Conservation (phyloP, 1,140 invertebrate genomes). For the Chironomus tepperi region DNA sequence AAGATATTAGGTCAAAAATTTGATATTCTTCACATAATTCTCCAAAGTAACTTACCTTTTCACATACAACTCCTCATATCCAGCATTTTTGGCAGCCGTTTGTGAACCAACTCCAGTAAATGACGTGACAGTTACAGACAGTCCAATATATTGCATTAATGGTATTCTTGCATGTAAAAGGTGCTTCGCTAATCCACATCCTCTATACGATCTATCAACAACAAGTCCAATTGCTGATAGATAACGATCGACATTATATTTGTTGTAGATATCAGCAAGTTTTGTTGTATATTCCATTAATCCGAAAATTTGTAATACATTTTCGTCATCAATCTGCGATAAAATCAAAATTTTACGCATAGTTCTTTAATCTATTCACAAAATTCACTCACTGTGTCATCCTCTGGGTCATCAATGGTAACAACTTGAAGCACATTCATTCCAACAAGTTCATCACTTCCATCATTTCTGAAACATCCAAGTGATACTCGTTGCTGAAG, state of each 20-base stretch:
- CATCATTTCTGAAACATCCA: neutral
- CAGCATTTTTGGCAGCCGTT: neutral
- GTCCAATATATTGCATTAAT: neutral
- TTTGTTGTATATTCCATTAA: neutral
- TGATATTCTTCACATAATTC: neutral
- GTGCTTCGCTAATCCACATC: neutral
- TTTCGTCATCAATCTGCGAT: neutral
- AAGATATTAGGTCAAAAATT: neutral
- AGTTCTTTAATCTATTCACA: neutral
- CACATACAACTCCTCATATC: neutral
- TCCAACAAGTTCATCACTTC: conserved; percentile 16
- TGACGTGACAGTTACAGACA: neutral
- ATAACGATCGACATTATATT: conserved; percentile 4
- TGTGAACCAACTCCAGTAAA: neutral
- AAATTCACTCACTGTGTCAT: neutral
- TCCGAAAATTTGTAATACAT: neutral
- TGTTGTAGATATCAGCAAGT: neutral
- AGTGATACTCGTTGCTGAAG: neutral
- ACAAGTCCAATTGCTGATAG: neutral
- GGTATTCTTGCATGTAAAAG: neutral
- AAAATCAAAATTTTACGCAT: neutral
- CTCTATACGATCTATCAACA: conserved; percentile 2
- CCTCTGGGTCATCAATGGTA: neutral
- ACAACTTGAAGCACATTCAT: neutral
- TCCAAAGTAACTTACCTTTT: neutral